Conservation (phyloP, 1,140 invertebrate species). For the Campoletis sonorensis region DNA sequence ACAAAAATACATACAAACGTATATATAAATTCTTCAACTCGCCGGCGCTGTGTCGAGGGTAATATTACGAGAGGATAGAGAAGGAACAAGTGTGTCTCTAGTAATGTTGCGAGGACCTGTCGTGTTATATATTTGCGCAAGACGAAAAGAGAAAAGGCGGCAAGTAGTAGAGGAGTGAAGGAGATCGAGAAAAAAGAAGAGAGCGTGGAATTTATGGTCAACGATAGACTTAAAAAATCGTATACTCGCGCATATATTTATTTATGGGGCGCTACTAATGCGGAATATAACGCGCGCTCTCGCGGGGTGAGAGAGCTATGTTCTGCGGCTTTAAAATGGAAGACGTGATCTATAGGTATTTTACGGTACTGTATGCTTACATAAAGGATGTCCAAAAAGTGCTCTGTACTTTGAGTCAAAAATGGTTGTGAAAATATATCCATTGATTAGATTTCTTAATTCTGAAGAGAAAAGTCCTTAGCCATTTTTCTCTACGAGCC, state of each 20-base stretch:
- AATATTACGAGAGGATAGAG: conserved; percentile 12
- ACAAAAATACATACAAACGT: too few relatives aligned
- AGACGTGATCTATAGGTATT: conserved; percentile 25
- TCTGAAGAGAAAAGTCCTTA: neutral
- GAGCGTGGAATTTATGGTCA: conserved; percentile 31
- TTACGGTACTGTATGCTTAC: neutral
- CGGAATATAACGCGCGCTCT: conserved; percentile 58
- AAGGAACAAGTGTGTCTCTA: neutral
- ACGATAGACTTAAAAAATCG: conserved; percentile 36
- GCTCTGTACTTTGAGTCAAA: too few relatives aligned
- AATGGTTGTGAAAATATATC: too few relatives aligned
- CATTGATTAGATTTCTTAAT: neutral
- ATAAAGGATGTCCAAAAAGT: neutral
- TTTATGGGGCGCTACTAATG: conserved; percentile 61
- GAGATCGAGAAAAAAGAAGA: conserved; percentile 9
- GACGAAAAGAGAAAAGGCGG: neutral
- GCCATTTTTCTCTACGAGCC: neutral
- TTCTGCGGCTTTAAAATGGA: conserved; percentile 5
- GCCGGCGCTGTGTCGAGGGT: neutral
- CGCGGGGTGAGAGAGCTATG: conserved; percentile 16
- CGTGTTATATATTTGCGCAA: neutral
- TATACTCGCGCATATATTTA: conserved; percentile 49
- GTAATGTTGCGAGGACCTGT: neutral
- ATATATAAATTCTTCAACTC: conserved; percentile 2
- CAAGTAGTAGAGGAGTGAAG: neutral